A percentile compares a stretch with the other conserved stretches of the same genome.
Evolutionary conservation across 2,113 vertebrate genomes (phyloP).

Genomic region (Istiophorus platypterus): DNA sequence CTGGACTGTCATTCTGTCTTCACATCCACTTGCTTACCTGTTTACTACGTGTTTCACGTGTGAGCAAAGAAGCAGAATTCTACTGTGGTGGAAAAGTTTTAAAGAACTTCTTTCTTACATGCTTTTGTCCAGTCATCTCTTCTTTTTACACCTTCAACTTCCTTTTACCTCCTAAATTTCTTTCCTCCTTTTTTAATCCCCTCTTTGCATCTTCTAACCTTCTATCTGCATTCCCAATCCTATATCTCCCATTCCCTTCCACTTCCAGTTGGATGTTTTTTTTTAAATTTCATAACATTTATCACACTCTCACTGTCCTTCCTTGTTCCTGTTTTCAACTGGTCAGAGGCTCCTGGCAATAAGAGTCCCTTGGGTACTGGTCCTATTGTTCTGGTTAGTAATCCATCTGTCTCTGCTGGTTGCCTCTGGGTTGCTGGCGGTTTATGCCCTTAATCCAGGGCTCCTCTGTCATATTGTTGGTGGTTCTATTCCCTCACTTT

Average conservation of each 20-base stretch:
- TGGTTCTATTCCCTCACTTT: not conserved
- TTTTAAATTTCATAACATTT: too few relatives aligned
- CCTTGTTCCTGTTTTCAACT: not conserved
- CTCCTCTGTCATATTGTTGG: not conserved
- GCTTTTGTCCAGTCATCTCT: too few relatives aligned
- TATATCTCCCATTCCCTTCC: not conserved
- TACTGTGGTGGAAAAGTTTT: not conserved
- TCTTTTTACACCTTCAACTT: too few relatives aligned
- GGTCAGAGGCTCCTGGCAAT: not conserved
- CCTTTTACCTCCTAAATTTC: not conserved
- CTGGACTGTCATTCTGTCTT: too few relatives aligned
- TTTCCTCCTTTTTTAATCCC: not conserved
- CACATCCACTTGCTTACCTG: too few relatives aligned
- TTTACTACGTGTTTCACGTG: not conserved
- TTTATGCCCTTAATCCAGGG: constrained; percentile 26
- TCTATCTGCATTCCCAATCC: not conserved
- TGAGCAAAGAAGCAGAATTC: not conserved
- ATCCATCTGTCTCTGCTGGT: not conserved
- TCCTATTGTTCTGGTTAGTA: not conserved
- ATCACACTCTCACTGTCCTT: not conserved
- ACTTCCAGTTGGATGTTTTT: not conserved
- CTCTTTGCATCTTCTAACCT: not conserved
- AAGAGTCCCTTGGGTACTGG: not conserved
- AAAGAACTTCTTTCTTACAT: not conserved
- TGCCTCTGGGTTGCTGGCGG: not conserved